A percentile compares a stretch with the other conserved stretches of the same genome.
Evolutionary conservation across 2,113 vertebrate species (phyloP).

Genomic region (Podilymbus podiceps): DNA sequence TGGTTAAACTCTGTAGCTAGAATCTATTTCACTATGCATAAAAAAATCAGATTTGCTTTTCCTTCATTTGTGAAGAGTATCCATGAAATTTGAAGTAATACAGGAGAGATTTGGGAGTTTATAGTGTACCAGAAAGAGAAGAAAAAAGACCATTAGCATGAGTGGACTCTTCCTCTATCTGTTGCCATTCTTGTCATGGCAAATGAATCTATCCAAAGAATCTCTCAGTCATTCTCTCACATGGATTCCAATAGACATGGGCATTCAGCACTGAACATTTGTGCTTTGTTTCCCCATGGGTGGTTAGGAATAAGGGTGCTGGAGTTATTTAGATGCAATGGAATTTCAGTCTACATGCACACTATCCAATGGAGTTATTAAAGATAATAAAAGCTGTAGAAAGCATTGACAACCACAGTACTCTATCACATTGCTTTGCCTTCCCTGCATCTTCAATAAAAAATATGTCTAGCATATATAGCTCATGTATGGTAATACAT

Average conservation of each 20-base stretch:
- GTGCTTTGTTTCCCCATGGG: not conserved
- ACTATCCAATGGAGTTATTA: not conserved
- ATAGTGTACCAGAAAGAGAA: not conserved
- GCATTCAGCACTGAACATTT: not conserved
- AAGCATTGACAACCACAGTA: not conserved
- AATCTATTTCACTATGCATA: not conserved
- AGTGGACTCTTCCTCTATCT: not conserved
- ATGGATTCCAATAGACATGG: not conserved
- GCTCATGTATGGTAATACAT: not conserved
- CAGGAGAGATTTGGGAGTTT: not conserved
- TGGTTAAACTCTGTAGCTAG: not conserved
- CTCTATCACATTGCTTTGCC: not conserved
- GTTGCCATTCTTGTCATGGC: not conserved
- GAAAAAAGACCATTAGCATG: not conserved
- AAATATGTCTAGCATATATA: not conserved
- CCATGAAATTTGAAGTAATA: not conserved
- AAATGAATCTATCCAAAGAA: not conserved
- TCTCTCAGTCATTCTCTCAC: not conserved
- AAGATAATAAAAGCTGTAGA: not conserved
- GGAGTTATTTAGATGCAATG: not conserved
- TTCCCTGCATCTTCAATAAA: not conserved
- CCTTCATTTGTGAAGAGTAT: not conserved
- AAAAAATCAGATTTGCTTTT: not conserved
- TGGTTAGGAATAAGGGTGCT: not conserved
- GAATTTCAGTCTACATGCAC: not conserved